These are phyloP conservation scores for Epirrita christyi DNA, from an alignment of 2,888 invertebrate genomes.

Conservation along the genomic window DNA sequence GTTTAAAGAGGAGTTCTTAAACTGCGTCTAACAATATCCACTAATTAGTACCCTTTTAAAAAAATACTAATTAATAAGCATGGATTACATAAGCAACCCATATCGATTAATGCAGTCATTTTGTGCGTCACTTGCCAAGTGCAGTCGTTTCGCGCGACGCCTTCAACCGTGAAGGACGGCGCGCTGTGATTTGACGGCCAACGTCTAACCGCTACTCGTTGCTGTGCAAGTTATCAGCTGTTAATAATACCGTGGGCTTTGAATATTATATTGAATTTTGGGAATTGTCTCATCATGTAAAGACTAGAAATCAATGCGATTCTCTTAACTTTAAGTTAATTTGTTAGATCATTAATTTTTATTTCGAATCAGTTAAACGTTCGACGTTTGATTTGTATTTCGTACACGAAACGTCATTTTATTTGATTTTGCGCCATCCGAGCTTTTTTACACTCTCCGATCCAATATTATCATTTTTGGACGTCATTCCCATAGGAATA, in stretches of 20 bases:
- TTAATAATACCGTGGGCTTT: background rate
- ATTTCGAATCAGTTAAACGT: too few species aligned
- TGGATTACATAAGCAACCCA: constrained; percentile 23
- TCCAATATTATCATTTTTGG: too few species aligned
- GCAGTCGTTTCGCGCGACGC: constrained; percentile 58
- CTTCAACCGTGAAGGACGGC: constrained; percentile 76
- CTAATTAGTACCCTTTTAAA: background rate
- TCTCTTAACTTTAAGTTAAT: too few species aligned
- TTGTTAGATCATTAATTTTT: too few species aligned
- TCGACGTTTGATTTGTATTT: too few species aligned
- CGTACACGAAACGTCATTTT: too few species aligned
- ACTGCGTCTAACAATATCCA: background rate
- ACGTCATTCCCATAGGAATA: too few species aligned
- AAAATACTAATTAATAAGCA: constrained; percentile 2
- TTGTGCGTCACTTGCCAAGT: constrained; percentile 54
- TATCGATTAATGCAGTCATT: constrained; percentile 53
- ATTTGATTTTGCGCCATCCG: background rate
- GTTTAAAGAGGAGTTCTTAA: too few species aligned
- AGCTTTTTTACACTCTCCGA: too few species aligned
- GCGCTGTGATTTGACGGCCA: constrained; percentile 72
- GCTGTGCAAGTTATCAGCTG: constrained; percentile 40
- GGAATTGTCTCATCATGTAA: too few species aligned
- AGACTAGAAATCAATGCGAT: too few species aligned
- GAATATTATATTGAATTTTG: too few species aligned
- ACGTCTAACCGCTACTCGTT: constrained; percentile 62